A percentile compares a stretch with the other conserved stretches of the same genome.
phyloP scores from a whole-genome alignment of 2,888 invertebrate genomes.

The Torymus tubicola region DNA sequence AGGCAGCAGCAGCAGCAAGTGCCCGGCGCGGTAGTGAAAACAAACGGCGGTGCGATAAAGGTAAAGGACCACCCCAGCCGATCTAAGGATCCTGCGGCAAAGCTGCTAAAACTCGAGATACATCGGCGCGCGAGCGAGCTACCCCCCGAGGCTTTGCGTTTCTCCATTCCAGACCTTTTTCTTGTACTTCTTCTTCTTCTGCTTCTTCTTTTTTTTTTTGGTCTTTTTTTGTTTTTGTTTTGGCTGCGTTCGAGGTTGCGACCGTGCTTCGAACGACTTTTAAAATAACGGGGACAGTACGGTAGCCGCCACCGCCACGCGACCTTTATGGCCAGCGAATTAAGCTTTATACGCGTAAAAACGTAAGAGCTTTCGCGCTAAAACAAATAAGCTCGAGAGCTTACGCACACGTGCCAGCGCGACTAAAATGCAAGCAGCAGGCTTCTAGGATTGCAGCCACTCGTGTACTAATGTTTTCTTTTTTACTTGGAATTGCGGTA shows the following conservation, averaged over 20 bases:
- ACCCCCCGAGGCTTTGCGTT: neutral
- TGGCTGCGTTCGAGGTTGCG: too few relatives aligned
- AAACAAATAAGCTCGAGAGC: neutral
- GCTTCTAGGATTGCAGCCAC: too few relatives aligned
- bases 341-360: neutral
- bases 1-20: neutral
- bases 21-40: constrained; percentile 40
- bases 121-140: constrained; percentile 4
- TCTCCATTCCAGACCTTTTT: neutral
- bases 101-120: constrained; percentile 46
- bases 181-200: neutral
- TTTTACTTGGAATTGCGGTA: too few relatives aligned
- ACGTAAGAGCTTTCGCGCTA: neutral
- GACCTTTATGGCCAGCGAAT: neutral
- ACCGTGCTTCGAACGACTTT: constrained; percentile 10
- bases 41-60: constrained; percentile 51
- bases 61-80: constrained; percentile 22
- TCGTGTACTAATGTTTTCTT: too few relatives aligned
- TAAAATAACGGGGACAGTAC: constrained; percentile 9
- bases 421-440: too few relatives aligned
- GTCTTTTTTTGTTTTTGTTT: too few relatives aligned
- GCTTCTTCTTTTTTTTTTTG: neutral
- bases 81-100: constrained; percentile 22
- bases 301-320: neutral
- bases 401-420: neutral